Percentiles rank a stretch among this genome's conserved stretches.
Evolutionary conservation across 2,113 vertebrate species (phyloP).

Genomic region (Silurus glanis): DNA sequence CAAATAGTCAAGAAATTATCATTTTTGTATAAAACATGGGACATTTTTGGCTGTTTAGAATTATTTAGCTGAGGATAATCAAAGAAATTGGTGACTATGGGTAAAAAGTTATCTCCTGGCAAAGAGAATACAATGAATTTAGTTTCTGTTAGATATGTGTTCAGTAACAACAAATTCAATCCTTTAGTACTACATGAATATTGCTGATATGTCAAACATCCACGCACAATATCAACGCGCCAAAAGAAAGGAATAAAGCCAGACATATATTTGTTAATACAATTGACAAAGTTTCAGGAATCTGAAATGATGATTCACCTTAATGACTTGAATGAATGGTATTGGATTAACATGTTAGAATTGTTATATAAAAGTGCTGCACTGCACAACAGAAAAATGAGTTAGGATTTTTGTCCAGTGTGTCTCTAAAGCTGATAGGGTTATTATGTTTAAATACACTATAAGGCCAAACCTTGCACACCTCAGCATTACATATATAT

Average conservation of each 20-base stretch:
- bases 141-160: neutral
- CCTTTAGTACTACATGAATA: constrained; percentile 44
- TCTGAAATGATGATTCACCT: too few species aligned
- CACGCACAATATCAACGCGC: constrained; percentile 33
- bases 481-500: neutral
- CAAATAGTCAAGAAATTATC: neutral
- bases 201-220: constrained; percentile 62
- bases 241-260: too few species aligned
- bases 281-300: too few species aligned
- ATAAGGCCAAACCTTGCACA: neutral
- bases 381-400: neutral
- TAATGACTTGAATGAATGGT: too few species aligned
- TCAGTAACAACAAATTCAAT: constrained; percentile 1
- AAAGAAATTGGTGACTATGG: neutral
- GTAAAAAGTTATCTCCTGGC: neutral
- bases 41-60: neutral
- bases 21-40: neutral
- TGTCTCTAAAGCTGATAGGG: neutral
- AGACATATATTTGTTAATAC: too few species aligned
- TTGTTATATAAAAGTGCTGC: too few species aligned
- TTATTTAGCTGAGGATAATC: neutral
- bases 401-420: neutral
- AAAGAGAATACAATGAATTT: neutral
- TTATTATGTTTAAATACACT: neutral
- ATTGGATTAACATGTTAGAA: too few species aligned